These are phyloP conservation scores for Alouatta palliata DNA, from an alignment of 2,113 vertebrate genomes.

Conservation along the genomic window DNA sequence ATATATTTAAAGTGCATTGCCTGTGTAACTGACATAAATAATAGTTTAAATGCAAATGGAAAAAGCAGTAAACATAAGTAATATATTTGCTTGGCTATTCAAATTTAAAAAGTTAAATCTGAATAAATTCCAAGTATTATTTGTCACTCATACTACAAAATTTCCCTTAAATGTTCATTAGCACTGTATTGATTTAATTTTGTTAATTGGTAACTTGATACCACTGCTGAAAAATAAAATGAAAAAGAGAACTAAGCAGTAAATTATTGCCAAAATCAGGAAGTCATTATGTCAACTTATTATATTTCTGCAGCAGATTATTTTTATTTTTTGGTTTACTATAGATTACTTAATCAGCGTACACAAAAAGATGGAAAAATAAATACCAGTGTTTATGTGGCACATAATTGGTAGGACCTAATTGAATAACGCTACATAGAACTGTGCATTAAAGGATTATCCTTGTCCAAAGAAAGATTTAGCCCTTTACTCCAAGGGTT, in stretches of 20 bases:
- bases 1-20: constrained; percentile 31
- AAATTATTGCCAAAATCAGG: not conserved
- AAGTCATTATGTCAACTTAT: not conserved
- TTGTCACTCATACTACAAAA: constrained; percentile 15
- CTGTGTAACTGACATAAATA: constrained; percentile 32
- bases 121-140: constrained; percentile 12
- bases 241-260: not conserved
- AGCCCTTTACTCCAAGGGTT: not conserved
- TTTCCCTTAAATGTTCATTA: constrained; percentile 26
- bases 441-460: not conserved
- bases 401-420: not conserved
- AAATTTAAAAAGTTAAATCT: not conserved
- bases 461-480: not conserved
- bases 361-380: not conserved
- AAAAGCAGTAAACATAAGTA: constrained; percentile 5
- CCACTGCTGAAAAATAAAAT: not conserved
- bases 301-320: not conserved
- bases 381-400: not conserved
- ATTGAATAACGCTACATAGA: not conserved
- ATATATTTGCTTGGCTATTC: not conserved
- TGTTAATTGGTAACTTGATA: constrained; percentile 30
- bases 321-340: not conserved
- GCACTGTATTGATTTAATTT: not conserved
- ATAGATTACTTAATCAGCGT: not conserved
- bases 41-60: not conserved